Percentiles rank a stretch among this genome's conserved stretches.
phyloP scores from a whole-genome alignment of 1,140 invertebrate species.

The Eueides isabella region DNA sequence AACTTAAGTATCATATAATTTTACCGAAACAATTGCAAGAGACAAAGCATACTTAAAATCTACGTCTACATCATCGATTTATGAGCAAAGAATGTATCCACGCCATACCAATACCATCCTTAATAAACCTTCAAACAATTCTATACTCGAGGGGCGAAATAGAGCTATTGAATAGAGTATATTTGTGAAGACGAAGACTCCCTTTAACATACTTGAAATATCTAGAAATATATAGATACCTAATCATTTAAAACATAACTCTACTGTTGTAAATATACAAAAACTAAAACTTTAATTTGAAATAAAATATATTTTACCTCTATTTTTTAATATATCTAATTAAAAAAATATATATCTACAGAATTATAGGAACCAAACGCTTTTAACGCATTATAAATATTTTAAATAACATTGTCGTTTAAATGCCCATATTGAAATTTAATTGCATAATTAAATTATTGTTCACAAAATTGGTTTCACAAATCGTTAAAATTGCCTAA shows the following conservation, averaged over 20 bases:
- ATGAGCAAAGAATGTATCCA: background rate
- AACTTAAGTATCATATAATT: background rate
- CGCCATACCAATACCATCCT: background rate
- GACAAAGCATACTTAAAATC: background rate
- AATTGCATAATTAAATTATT: background rate
- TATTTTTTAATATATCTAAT: too few relatives aligned
- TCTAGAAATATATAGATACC: too few relatives aligned
- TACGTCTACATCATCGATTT: background rate
- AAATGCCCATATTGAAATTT: background rate
- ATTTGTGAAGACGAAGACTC: background rate
- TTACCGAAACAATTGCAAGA: background rate
- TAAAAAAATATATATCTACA: too few relatives aligned
- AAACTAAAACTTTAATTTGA: background rate
- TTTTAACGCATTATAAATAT: background rate
- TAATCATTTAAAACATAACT: background rate
- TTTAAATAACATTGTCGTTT: background rate
- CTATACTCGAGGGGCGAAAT: constrained; percentile 7
- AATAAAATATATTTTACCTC: background rate
- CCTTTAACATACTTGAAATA: constrained; percentile 1
- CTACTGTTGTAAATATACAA: background rate
- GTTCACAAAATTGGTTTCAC: background rate
- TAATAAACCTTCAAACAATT: constrained; percentile 6
- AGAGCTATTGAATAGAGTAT: constrained; percentile 2
- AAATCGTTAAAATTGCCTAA: constrained; percentile 2
- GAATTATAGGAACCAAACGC: background rate